A percentile compares a stretch with the other conserved stretches of the same genome.
Evolutionary conservation across 2,113 vertebrate genomes (phyloP).

Genomic region (Phylloscopus trochilus): DNA sequence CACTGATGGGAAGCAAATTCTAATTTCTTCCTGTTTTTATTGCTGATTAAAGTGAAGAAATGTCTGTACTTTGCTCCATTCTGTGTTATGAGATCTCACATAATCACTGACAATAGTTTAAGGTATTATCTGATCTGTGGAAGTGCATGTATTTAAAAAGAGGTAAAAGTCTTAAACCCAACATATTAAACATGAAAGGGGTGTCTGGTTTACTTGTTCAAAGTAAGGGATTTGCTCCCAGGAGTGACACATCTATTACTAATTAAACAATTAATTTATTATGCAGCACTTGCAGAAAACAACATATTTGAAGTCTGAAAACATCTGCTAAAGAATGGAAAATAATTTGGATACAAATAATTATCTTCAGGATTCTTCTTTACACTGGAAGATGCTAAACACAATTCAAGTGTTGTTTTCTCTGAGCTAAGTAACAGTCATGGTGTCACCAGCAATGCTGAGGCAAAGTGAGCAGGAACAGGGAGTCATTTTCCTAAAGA

Average conservation of each 20-base stretch:
- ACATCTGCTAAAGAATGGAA: constrained; percentile 69
- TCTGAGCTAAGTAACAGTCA: background rate
- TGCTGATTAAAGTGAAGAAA: constrained; percentile 76
- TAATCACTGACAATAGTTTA: constrained; percentile 78
- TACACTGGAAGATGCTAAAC: constrained; percentile 47
- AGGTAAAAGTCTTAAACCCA: constrained; percentile 74
- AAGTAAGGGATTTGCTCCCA: constrained; percentile 55
- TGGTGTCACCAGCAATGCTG: background rate
- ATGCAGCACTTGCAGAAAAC: constrained; percentile 67
- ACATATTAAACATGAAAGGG: constrained; percentile 68
- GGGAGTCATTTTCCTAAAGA: background rate
- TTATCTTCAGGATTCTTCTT: constrained; percentile 61
- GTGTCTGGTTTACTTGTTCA: constrained; percentile 67
- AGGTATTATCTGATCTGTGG: constrained; percentile 77
- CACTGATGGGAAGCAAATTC: constrained; percentile 72
- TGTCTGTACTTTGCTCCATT: constrained; percentile 67
- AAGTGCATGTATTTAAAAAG: constrained; percentile 67
- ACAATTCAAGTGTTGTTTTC: constrained; percentile 18
- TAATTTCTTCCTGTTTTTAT: constrained; percentile 69
- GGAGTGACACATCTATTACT: constrained; percentile 67
- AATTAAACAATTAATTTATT: constrained; percentile 73
- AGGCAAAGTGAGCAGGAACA: background rate
- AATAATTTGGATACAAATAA: constrained; percentile 69
- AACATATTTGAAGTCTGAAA: constrained; percentile 68
- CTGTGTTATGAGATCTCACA: constrained; percentile 75